Evolutionary conservation across 2,888 invertebrate genomes (phyloP).

Genomic region (Drosophila lacicola): DNA sequence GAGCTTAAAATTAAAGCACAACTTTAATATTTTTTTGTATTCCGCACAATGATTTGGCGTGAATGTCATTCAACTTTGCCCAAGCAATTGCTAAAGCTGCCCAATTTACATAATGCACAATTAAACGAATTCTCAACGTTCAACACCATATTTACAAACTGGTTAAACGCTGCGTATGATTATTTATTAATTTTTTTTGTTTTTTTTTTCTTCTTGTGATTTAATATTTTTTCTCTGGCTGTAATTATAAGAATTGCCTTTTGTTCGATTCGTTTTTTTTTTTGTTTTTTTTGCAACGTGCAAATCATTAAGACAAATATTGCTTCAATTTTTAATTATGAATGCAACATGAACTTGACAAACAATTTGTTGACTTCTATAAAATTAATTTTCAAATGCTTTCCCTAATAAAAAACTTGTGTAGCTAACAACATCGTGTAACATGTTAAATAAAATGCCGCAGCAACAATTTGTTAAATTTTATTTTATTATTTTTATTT

Average conservation of each 20-base stretch:
- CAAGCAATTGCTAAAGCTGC: conserved; percentile 5
- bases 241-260: conserved; percentile 36
- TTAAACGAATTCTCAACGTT: conserved; percentile 16
- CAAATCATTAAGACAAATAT: conserved; percentile 33
- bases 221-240: conserved; percentile 9
- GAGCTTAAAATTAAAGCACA: neutral
- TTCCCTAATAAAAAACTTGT: neutral
- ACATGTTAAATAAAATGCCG: conserved; percentile 5
- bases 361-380: conserved; percentile 14
- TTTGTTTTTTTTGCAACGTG: conserved; percentile 10
- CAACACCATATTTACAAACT: conserved; percentile 35
- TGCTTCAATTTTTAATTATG: conserved; percentile 40
- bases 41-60: conserved; percentile 9
- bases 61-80: conserved; percentile 51
- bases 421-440: conserved; percentile 2
- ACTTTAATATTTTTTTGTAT: neutral
- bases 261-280: conserved; percentile 6
- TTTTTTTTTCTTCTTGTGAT: conserved; percentile 2
- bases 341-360: conserved; percentile 20
- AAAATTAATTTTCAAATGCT: neutral
- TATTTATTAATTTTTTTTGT: neutral
- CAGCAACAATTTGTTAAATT: neutral
- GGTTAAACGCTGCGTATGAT: conserved; percentile 30
- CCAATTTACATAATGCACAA: conserved; percentile 48
- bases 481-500: neutral